These are phyloP conservation scores for Ferrisia virgata DNA, from an alignment of 2,888 invertebrate genomes.

Conservation along the genomic window DNA sequence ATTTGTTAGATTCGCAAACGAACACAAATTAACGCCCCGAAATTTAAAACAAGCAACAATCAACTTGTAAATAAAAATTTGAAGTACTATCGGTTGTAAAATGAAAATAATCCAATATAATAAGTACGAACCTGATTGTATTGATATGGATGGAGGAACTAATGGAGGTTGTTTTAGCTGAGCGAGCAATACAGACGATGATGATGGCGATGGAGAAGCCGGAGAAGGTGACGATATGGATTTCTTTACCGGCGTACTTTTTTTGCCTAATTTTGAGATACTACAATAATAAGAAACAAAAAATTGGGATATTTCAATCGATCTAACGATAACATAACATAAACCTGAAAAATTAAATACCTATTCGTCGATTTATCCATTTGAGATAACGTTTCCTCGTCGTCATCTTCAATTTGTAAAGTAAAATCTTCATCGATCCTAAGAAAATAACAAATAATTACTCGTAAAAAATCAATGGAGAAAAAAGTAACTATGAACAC, in stretches of 20 bases:
- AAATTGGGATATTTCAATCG: too few species aligned
- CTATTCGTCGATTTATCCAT: not conserved
- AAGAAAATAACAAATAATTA: not conserved
- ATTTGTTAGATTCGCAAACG: not conserved
- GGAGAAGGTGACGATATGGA: not conserved
- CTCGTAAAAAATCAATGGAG: not conserved
- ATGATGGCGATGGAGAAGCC: constrained; percentile 12
- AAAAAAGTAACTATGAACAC: not conserved
- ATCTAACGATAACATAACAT: not conserved
- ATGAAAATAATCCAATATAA: too few species aligned
- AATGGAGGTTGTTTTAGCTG: constrained; percentile 33
- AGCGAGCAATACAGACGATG: not conserved
- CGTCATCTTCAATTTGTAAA: not conserved
- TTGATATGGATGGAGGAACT: constrained; percentile 28
- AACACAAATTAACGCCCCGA: not conserved
- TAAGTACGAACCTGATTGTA: constrained; percentile 11
- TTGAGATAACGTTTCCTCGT: not conserved
- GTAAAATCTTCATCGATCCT: not conserved
- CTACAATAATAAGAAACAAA: not conserved
- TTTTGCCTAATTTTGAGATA: not conserved
- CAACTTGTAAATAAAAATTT: not conserved
- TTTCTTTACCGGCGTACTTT: not conserved
- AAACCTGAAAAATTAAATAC: not conserved
- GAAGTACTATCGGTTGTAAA: not conserved
- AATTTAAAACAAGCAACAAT: not conserved